Evolutionary conservation across 2,113 vertebrate species (phyloP), one percentile per base, ranked within the genome.

Genomic region (Xiphophorus couchianus): DNA sequence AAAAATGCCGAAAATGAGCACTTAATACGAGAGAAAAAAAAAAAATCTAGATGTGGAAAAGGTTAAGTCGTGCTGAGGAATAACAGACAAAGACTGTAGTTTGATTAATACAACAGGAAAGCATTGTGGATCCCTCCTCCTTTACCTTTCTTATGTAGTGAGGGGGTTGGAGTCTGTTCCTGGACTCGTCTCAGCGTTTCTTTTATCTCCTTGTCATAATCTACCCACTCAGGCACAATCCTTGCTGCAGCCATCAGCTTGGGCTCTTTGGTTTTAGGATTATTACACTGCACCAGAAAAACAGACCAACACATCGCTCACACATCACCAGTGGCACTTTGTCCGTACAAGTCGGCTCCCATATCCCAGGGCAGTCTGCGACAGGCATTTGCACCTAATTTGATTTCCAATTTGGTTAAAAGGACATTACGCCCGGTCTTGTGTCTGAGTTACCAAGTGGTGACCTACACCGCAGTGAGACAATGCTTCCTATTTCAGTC

Each of bases 201-300:
- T 7, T 95, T 95, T 84, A 99, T 96, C 88, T 98, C 96, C 1
- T 86, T 85, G 83, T 99, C 98, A 54, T 99, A 99, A 13, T 94
- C 91, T 3, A 90, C 89, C 98, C 98, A 99, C 73, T 99, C 97
- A 0, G 98, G 96, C 78, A 98, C 96, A 62, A 99, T 99, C 66
- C 98, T 90, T 5, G 94, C 92, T 22, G 98, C 98, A 7, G 98
- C 98, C 73, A 95, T 91, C 37, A 99, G 84, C 89, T 99, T 99
- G 28, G 98, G 98, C 90, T 99, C 98, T 91, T 99, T 99, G 71
- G 98, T 99, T 85, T 96, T 97, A 25, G 98, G 98, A 86, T 99
- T 99, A 90, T 99, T 99, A 88, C 98, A 99, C 98, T 99, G 86
- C 28, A 90, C 84, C n/a, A 6, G 42, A 78, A 65, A 82, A 74